Evolutionary conservation across 2,797 vertebrate species (phyloP).

Genomic region (Poecilia gillii): DNA sequence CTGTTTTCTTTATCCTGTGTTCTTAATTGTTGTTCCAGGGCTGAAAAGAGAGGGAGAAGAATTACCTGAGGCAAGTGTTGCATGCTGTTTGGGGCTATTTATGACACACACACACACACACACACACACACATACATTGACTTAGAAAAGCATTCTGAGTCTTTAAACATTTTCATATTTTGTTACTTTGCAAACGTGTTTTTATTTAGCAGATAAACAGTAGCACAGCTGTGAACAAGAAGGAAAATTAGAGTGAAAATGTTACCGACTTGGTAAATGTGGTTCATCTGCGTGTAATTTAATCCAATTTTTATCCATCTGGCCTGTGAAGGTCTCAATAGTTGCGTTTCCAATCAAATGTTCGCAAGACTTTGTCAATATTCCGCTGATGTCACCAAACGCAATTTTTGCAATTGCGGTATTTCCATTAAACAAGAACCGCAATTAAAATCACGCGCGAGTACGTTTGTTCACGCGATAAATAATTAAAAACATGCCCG

Average conservation of each 20-base stretch:
- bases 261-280: not conserved
- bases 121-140: not conserved
- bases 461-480: no score
- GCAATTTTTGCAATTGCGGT: no score
- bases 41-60: constrained; percentile 32
- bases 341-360: no score
- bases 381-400: no score
- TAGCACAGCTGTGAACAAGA: not conserved
- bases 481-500: no score
- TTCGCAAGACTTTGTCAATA: no score
- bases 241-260: not conserved
- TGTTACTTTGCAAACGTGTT: not conserved
- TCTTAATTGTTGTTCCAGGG: constrained; percentile 40
- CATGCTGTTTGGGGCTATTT: not conserved
- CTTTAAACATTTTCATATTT: not conserved
- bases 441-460: no score
- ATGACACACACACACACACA: not conserved
- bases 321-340: not conserved
- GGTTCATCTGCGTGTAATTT: not conserved
- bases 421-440: no score
- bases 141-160: not conserved
- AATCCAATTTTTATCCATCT: not conserved
- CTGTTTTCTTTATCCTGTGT: constrained; percentile 9
- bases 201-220: not conserved
- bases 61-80: not conserved